Percentiles rank a stretch among this genome's conserved stretches.
Evolutionary conservation across 2,113 vertebrate genomes (phyloP).

Genomic region (Noctilio leporinus): DNA sequence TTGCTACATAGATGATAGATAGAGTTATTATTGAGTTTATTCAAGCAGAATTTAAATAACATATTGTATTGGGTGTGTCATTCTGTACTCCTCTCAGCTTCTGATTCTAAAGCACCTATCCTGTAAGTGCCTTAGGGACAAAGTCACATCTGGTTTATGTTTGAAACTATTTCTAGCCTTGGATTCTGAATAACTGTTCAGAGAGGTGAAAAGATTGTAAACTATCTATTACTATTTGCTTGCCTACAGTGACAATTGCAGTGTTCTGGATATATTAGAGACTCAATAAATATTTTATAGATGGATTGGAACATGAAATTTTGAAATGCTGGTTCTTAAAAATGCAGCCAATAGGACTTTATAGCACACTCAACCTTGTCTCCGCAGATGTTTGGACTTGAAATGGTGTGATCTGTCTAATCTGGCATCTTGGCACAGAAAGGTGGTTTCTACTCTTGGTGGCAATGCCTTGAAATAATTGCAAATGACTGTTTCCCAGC

Average conservation of each 20-base stretch:
- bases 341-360: background rate
- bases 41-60: background rate
- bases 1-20: background rate
- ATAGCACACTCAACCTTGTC: background rate
- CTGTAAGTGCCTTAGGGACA: background rate
- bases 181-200: slow-evolving; percentile 12
- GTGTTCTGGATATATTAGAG: slow-evolving; percentile 3
- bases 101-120: background rate
- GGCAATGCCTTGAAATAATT: slow-evolving; percentile 54
- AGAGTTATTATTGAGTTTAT: background rate
- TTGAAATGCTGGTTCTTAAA: slow-evolving; percentile 20
- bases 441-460: slow-evolving; percentile 57
- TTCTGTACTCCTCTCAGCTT: background rate
- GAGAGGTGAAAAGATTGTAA: background rate
- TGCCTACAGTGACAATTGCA: background rate
- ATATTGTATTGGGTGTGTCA: background rate
- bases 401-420: slow-evolving; percentile 55
- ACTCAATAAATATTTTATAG: slow-evolving; percentile 50
- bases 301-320: slow-evolving; percentile 35
- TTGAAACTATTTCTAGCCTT: slow-evolving; percentile 17
- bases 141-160: slow-evolving; percentile 19
- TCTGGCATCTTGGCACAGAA: slow-evolving; percentile 54
- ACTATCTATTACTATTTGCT: background rate
- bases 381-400: slow-evolving; percentile 55
- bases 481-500: slow-evolving; percentile 46